Evolutionary conservation across 2,888 invertebrate species (phyloP).

Genomic region (Cheilosia grossa): DNA sequence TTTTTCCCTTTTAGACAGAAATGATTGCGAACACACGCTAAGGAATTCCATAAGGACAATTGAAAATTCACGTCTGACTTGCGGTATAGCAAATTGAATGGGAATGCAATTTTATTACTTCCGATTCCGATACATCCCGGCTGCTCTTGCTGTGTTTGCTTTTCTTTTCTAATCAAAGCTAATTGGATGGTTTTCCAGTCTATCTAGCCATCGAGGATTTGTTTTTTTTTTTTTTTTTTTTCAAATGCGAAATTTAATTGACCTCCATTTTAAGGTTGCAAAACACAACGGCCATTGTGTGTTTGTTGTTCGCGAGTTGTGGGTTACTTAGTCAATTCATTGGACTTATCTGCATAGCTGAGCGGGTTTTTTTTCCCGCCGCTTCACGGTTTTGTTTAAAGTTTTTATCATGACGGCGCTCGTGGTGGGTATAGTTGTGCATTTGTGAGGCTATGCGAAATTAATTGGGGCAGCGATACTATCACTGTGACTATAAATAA

Average conservation of each 20-base stretch:
- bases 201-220: not conserved
- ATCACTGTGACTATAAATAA: constrained; percentile 60
- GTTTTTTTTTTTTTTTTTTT: too few species aligned
- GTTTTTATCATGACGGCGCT: constrained; percentile 17
- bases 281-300: constrained; percentile 28
- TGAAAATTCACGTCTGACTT: constrained; percentile 58
- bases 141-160: not conserved
- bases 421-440: not conserved
- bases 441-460: constrained; percentile 18
- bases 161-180: constrained; percentile 24
- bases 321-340: constrained; percentile 63
- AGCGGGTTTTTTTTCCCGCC: not conserved
- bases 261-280: constrained; percentile 57
- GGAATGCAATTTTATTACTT: constrained; percentile 59
- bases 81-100: constrained; percentile 61
- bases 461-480: constrained; percentile 63
- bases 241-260: constrained; percentile 70
- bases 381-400: constrained; percentile 14
- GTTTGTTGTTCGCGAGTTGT: constrained; percentile 3
- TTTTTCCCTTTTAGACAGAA: constrained; percentile 59
- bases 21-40: constrained; percentile 57
- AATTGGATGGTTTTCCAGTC: constrained; percentile 51
- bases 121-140: constrained; percentile 49
- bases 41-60: constrained; percentile 42
- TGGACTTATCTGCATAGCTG: constrained; percentile 57